Base-by-base conservation (phyloP, 2,113 vertebrate genomes). In the Leptodactylus fuscus region DNA sequence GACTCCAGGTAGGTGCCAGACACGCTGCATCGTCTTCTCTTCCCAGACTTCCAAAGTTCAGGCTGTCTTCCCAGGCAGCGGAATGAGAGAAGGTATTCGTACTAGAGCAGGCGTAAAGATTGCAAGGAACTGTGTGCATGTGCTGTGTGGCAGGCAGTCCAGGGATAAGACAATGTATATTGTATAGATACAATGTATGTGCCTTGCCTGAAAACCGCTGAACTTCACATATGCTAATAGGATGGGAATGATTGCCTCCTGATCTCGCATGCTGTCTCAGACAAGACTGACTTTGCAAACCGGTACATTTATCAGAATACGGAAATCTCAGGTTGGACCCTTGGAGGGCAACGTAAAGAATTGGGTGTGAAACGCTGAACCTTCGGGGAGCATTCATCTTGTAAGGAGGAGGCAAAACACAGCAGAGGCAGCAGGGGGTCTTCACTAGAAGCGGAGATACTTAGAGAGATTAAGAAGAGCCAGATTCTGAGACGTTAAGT, bases 1-100 rank as follows among this genome's bases (percentile, higher is more conserved):
- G 97, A 92, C 94, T 98, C 93, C 97, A 98, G 97, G 97, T 98
- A 96, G 92, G 95, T 88, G 38, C 55, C 75, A 18, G 20, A 18
- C 2, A 32, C 60, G 8, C 48, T 65, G 8, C 58, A 36, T 38
- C 10, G n/a, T 49, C 27, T 49, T 69, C 46, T 34, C 24, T 85
- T 27, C 44, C 36, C 67, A 34, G 12, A 78, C 29, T 85, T 78
- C 49, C 13, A 81, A 90, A 92, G 90, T 93, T 93, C 85, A 76
- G 58, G 74, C 90, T 89, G 73, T 83, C 83, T 38, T 48, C 65
- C 77, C 73, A 24, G 71, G 74, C 79, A 83, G 75, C 79, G 75
- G 18, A 1, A 58, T 32, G 77, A 41, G 85, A 44, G 51, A 83
- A 13, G 53, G 53, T 6, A 55, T 81, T 48, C 73, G 32, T 60